phyloP scores from a whole-genome alignment of 2,888 invertebrate genomes.

The Chorisops tibialis region DNA sequence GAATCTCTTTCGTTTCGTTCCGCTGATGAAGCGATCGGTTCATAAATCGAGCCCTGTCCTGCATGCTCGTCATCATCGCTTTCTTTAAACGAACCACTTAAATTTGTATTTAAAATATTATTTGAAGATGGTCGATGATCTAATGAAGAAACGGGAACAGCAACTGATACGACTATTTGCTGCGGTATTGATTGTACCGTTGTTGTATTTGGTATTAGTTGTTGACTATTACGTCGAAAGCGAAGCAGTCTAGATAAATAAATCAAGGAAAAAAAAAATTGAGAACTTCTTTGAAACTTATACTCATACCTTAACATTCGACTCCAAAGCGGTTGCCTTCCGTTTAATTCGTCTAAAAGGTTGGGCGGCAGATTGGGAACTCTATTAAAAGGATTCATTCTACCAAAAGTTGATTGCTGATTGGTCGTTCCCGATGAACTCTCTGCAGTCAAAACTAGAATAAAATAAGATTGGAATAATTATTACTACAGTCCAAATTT shows the following conservation, averaged over 20 bases:
- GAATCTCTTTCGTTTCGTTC: conserved; percentile 37
- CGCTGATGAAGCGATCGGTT: conserved; percentile 39
- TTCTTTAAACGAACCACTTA: conserved; percentile 51
- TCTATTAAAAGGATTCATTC: conserved; percentile 51
- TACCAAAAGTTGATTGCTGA: conserved; percentile 37
- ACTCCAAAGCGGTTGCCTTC: conserved; percentile 25
- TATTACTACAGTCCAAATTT: neutral
- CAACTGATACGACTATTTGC: conserved; percentile 26
- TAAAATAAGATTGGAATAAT: too few relatives aligned
- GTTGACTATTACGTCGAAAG: conserved; percentile 19
- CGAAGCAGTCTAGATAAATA: conserved; percentile 24
- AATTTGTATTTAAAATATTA: conserved; percentile 52
- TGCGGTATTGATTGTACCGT: conserved; percentile 45
- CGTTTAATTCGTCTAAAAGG: conserved; percentile 37
- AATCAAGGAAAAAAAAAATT: neutral
- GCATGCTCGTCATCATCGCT: conserved; percentile 40
- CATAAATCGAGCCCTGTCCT: conserved; percentile 46
- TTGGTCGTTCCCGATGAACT: neutral
- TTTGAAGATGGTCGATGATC: conserved; percentile 44
- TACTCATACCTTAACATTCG: conserved; percentile 40
- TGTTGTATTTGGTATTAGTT: conserved; percentile 30
- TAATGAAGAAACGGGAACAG: conserved; percentile 24
- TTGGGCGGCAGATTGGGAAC: conserved; percentile 45
- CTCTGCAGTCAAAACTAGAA: conserved; percentile 35
- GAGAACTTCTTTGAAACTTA: neutral